Percentiles rank a stretch among this genome's conserved stretches.
Evolutionary conservation across 2,113 vertebrate species (phyloP).

Genomic region (Andinoacara biseriatus): DNA sequence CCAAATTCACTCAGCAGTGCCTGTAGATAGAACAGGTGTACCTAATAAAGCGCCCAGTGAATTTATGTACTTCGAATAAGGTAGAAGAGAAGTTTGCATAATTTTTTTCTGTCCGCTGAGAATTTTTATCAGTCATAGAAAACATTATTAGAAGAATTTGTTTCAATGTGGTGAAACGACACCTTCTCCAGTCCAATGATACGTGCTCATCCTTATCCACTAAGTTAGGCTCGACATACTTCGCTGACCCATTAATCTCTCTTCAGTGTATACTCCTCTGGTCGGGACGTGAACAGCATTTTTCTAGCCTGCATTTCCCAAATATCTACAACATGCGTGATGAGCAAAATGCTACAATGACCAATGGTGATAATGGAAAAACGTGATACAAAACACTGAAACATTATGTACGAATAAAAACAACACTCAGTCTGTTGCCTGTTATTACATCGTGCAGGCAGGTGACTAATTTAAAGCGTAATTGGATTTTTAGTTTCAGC

Average conservation of each 20-base stretch:
- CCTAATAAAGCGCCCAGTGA: background rate
- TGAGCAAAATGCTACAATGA: background rate
- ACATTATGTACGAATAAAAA: background rate
- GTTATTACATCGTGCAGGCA: constrained; percentile 9
- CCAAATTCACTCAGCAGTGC: too few relatives aligned
- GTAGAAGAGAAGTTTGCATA: background rate
- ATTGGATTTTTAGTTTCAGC: constrained; percentile 53
- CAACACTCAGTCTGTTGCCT: background rate
- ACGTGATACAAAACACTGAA: background rate
- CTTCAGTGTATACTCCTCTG: too few relatives aligned
- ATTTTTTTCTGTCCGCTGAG: background rate
- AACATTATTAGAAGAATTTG: background rate
- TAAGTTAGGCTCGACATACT: too few relatives aligned
- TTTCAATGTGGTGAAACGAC: background rate
- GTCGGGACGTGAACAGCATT: background rate
- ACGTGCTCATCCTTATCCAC: background rate
- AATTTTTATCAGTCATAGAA: background rate
- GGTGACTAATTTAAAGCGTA: constrained; percentile 46
- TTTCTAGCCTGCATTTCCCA: background rate
- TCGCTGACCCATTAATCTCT: too few relatives aligned
- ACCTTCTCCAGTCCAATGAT: background rate
- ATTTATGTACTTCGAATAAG: rapidly evolving
- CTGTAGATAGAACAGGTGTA: background rate
- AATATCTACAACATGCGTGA: background rate
- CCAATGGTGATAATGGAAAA: background rate